Conservation (phyloP, 2,888 invertebrate species). For the Alcis repandata region DNA sequence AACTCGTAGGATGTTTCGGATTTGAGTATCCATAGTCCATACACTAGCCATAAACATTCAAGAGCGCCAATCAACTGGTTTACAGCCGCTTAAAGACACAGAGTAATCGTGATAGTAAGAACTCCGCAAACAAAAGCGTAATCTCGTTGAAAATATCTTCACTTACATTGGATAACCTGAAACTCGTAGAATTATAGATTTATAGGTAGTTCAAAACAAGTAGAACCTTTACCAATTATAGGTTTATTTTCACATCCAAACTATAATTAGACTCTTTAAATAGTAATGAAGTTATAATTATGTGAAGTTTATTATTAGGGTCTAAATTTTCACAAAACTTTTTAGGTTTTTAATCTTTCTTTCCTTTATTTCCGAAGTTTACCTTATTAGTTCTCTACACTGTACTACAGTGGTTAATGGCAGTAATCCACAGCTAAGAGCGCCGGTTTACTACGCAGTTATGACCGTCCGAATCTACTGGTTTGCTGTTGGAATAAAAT, state of each 20-base stretch:
- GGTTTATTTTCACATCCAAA: too few species aligned
- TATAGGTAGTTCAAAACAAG: too few species aligned
- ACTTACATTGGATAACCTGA: too few species aligned
- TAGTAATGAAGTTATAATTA: too few species aligned
- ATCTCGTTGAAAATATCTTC: background rate
- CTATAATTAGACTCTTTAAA: too few species aligned
- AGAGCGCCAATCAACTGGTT: slow-evolving; percentile 79
- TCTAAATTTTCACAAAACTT: too few species aligned
- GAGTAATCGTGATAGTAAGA: slow-evolving; percentile 12
- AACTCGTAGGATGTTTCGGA: slow-evolving; percentile 10
- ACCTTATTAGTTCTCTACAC: slow-evolving; percentile 2
- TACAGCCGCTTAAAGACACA: slow-evolving; percentile 66
- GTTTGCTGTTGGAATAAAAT: slow-evolving; percentile 52
- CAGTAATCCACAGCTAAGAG: slow-evolving; percentile 80
- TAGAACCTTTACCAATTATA: too few species aligned
- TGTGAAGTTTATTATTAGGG: too few species aligned
- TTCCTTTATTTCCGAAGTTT: background rate
- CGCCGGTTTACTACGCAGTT: slow-evolving; percentile 75
- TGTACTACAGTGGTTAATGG: slow-evolving; percentile 68
- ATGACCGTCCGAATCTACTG: slow-evolving; percentile 66
- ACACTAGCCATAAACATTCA: slow-evolving; percentile 71
- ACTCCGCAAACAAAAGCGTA: background rate
- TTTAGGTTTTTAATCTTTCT: background rate
- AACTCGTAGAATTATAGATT: too few species aligned
- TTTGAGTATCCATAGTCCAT: slow-evolving; percentile 52